Evolutionary conservation across 2,113 vertebrate species (phyloP).

Genomic region (Amphiprion ocellaris): DNA sequence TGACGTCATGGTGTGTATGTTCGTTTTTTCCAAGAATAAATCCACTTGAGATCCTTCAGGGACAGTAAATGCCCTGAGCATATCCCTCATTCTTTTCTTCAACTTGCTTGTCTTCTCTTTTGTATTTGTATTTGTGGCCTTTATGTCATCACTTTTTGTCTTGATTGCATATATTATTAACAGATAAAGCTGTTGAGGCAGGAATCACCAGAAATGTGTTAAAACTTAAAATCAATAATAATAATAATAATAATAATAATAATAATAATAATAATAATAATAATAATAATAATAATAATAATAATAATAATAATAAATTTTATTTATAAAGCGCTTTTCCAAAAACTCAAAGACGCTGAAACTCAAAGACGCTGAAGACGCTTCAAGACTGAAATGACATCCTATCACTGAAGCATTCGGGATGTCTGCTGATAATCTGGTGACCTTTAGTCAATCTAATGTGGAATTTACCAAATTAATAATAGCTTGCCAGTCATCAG

Average conservation of each 20-base stretch:
- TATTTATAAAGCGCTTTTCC: too few species aligned
- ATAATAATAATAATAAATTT: too few species aligned
- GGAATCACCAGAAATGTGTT: neutral
- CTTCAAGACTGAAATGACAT: neutral
- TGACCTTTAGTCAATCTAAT: neutral
- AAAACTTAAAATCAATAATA: neutral
- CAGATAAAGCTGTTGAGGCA: neutral
- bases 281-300: too few species aligned
- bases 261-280: too few species aligned
- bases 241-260: too few species aligned
- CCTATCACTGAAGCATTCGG: neutral
- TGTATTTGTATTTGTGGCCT: neutral
- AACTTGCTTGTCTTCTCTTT: neutral
- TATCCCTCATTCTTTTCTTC: neutral
- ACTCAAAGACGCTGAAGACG: too few species aligned
- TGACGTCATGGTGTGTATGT: neutral
- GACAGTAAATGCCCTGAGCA: neutral
- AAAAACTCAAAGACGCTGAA: too few species aligned
- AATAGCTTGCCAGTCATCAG: neutral
- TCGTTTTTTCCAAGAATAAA: neutral
- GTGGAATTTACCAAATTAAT: neutral
- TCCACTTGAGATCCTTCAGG: neutral
- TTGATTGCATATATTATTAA: too few species aligned
- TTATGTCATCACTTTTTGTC: too few species aligned
- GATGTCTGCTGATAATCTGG: neutral